phyloP scores from a whole-genome alignment of 2,888 invertebrate genomes.

The Xanthostigma xanthostigma region DNA sequence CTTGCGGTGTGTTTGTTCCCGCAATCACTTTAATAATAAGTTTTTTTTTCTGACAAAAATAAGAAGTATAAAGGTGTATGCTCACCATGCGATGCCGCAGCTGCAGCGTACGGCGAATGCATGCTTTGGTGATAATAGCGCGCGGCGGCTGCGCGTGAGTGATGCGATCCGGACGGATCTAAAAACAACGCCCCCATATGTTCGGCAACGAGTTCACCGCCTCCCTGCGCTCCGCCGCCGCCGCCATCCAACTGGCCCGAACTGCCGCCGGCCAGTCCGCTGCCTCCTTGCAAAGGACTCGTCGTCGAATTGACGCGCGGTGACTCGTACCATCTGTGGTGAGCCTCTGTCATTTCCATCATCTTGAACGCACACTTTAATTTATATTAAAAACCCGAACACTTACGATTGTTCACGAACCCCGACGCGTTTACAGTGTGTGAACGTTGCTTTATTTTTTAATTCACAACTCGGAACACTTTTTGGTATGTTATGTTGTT shows the following conservation, averaged over 20 bases:
- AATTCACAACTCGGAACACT: too few species aligned
- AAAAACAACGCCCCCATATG: conserved; percentile 32
- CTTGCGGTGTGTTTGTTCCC: too few species aligned
- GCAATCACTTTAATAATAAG: not conserved
- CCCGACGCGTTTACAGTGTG: too few species aligned
- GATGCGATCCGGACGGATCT: conserved; percentile 24
- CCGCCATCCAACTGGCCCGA: conserved; percentile 5
- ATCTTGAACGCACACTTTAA: conserved; percentile 21
- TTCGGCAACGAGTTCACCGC: conserved; percentile 25
- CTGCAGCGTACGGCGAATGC: conserved; percentile 31
- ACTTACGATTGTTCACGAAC: not conserved
- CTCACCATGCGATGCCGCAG: conserved; percentile 30
- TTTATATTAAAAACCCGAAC: not conserved
- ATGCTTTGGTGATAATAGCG: conserved; percentile 33
- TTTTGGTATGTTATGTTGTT: too few species aligned
- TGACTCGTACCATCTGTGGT: conserved; percentile 32
- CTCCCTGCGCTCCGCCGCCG: conserved; percentile 13
- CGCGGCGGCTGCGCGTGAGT: conserved; percentile 25
- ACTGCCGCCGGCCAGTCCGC: conserved; percentile 18
- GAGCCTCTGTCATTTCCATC: conserved; percentile 31
- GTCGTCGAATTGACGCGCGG: conserved; percentile 28
- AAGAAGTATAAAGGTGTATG: conserved; percentile 2
- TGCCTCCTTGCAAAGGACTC: conserved; percentile 24
- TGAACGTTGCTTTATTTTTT: too few species aligned
- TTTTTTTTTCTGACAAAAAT: not conserved